Evolutionary conservation across 2,888 invertebrate genomes (phyloP), one percentile per base, ranked within the genome.

Genomic region (Pseudeuparius sepicola): DNA sequence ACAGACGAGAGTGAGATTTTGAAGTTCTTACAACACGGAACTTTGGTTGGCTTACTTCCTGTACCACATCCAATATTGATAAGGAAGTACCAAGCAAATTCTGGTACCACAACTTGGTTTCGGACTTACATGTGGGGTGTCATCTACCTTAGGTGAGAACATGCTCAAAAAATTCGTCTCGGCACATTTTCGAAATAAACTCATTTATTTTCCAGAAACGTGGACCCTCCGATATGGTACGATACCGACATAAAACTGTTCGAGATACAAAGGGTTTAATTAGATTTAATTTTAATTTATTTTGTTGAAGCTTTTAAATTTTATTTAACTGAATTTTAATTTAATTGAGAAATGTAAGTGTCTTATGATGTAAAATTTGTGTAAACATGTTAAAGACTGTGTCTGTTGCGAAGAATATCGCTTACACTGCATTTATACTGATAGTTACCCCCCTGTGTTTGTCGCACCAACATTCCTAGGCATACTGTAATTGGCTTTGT

Each of bases 71-170:
- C 98, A 5, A 98, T 98, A 63, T 76, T 98, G 42, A 98, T 98
- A 58, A 73, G 98, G 51, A 93, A 97, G 67, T 98, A 98, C 68
- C 98, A 98, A 66, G 94, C 97, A 29, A 99, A 98, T 66, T 80
- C 85, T 20, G 97, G 96, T 41, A 99, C 98, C 1, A 96, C 96
- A 14, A 92, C 94, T 54, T 98, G 98, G 98, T 98, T 98, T 68
- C 72, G 97, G 36, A 98, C 97, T 0, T 99, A 98, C 61, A 89
- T 98, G 78, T 99, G 97, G 97, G 98, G 97, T 31, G 92, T 98
- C 35, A 96, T 99, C 48, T 98, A 98, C 65, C 73, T 98, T 52
- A 79, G 92, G 81, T 87, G 57, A 54, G 54, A 43, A 24, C 4
- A 24, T 10, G n/a, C n/a, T n/a, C n/a, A n/a, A n/a, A n/a, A n/a